Conservation (phyloP, 1,140 invertebrate genomes). For the Drosophila littoralis region DNA sequence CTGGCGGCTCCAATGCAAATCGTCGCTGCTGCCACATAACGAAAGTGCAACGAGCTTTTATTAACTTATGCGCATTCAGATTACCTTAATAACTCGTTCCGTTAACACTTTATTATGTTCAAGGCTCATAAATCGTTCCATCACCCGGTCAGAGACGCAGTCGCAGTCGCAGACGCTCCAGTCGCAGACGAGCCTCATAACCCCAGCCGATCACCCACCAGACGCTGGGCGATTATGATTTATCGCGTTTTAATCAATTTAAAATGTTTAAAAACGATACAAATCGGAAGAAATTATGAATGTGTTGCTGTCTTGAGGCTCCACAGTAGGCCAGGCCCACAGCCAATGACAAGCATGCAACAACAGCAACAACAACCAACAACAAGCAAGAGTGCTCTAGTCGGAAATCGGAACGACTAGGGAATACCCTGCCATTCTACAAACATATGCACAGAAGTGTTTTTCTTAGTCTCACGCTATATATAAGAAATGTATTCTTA, state of each 20-base stretch:
- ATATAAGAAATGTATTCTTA: too few relatives aligned
- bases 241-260: constrained; percentile 84
- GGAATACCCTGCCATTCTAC: background rate
- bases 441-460: too few relatives aligned
- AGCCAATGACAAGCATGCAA: constrained; percentile 50
- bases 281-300: constrained; percentile 83
- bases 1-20: constrained; percentile 57
- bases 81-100: constrained; percentile 84
- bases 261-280: constrained; percentile 83
- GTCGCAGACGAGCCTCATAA: constrained; percentile 32
- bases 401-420: background rate
- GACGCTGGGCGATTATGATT: constrained; percentile 78
- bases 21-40: constrained; percentile 20
- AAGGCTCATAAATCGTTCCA: constrained; percentile 83
- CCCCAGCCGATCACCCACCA: background rate
- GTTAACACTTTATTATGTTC: constrained; percentile 84
- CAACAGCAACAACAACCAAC: constrained; percentile 14
- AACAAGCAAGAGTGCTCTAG: background rate
- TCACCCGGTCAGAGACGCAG: constrained; percentile 57
- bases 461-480: too few relatives aligned
- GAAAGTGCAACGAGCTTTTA: constrained; percentile 67
- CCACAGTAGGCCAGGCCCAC: constrained; percentile 71
- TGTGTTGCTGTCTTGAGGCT: constrained; percentile 80
- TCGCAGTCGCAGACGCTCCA: constrained; percentile 17
- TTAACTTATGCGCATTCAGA: constrained; percentile 82